Base-by-base conservation (phyloP, 2,113 vertebrate species). In the Callipepla californica region DNA sequence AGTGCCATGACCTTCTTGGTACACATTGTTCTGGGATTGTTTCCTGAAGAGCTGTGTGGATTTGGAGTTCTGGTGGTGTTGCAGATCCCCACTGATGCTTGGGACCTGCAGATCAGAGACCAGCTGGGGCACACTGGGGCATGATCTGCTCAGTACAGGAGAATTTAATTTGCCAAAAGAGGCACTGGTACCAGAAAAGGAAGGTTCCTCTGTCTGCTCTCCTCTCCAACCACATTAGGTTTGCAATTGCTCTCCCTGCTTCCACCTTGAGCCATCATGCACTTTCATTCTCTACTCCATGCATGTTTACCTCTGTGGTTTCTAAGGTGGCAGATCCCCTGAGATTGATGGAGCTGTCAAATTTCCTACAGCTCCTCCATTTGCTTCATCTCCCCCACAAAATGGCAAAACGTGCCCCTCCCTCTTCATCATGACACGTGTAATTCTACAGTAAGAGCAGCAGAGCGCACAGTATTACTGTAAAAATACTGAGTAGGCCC, bases 381-480 rank as follows among this genome's bases (percentile, higher is more conserved):
- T 74, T 66, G 51, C 20, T 75, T 73, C 3, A 0, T n/a, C 20
- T 38, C 13, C 21, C 47, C 44, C 65, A 51, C 4, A 83, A 87
- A 74, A 85, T 12, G 32, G 32, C 70, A 73, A 85, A 87, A 9
- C 10, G 5, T 32, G 38, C 16, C 20, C 61, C 32, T 53, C 20
- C 30, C 70, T 91, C 83, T 47, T 38, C 44, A 61, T 44, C 72
- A 38, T 83, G 91, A 80, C 79, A 92, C 93, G 93, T 96, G 94
- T 95, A 95, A 77, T 96, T 91, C 93, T 94, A 25, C 85, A 63
- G 63, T 80, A 77, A 74, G 50, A 91, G 91, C 93, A 95, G 96
- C 81, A 94, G 94, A 96, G 93, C 91, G 91, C 91, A 91, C 11
- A 92, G 87, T 92, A 83, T 95, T 96, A 80, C 95, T 94, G 85